Evolutionary conservation across 2,113 vertebrate species (phyloP), one percentile per base, ranked within the genome.

Genomic region (Oncorhynchus nerka): DNA sequence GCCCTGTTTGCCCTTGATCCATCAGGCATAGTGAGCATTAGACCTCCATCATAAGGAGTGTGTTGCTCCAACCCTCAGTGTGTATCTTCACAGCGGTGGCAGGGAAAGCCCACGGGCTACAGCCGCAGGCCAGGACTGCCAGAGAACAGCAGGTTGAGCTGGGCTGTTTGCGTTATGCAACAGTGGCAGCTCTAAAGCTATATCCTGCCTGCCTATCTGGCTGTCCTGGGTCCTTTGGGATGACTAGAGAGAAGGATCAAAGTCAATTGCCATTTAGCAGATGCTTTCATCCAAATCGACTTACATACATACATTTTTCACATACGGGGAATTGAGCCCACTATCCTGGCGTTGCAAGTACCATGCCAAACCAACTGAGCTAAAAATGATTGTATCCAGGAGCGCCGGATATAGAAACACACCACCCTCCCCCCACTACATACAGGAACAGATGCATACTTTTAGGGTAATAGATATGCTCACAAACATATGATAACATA

Each of bases 121-220:
- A 82, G 78, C 77, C 78, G 73, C 67, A 82, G 70, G 71, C 59
- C 12, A 62, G 65, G 61, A 72, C 48, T 8, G 59, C 68, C 34
- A 80, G 77, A 74, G 80, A 78, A 78, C 75, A 77, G 68, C 81
- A 77, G 77, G 81, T 74, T 75, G 71, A 77, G 73, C 57, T 70
- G 77, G 74, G 51, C 26, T 73, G 73, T 79, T 83, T 68, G 73
- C 7, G 81, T 84, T 84, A 80, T 70, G 75, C 45, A 78, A 86
- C 76, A 83, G 74, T 86, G 83, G 81, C 84, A 71, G 34, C 11
- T 45, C 74, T 79, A 75, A 80, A 71, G 67, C 68, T 71, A n/a
- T 5, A 13, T 22, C 66, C 32, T 5, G 77, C 75, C 45, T 30
- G 24, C 68, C 73, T 75, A 5, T 16, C 16, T 19, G 51, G 15